These are phyloP conservation scores for Meloidogyne exigua DNA, from an alignment of 1,140 invertebrate genomes.

Conservation along the genomic window DNA sequence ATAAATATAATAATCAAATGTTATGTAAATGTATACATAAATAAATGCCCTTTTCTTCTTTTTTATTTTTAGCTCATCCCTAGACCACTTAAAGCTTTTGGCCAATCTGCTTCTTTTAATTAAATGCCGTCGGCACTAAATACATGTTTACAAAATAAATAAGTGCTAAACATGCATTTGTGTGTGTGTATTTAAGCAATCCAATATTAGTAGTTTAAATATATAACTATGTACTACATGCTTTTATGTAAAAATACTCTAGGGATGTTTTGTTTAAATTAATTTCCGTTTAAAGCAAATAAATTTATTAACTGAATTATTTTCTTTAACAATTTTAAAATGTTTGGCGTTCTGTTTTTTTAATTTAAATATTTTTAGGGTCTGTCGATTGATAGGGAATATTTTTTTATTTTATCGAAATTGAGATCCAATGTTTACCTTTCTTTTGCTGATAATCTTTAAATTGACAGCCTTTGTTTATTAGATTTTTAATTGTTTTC, in stretches of 20 bases:
- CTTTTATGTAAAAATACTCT: neutral
- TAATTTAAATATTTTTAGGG: no score
- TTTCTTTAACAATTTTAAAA: no score
- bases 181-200: neutral
- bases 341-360: no score
- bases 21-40: no score
- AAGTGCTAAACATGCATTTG: neutral
- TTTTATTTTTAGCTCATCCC: neutral
- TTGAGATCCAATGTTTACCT: no score
- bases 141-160: neutral
- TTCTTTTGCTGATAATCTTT: no score
- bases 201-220: neutral
- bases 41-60: neutral
- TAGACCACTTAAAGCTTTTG: neutral
- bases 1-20: neutral
- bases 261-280: no score
- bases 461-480: no score
- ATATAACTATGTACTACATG: no score
- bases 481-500: no score
- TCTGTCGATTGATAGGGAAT: no score
- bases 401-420: no score
- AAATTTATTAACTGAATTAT: neutral
- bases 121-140: constrained; percentile 1
- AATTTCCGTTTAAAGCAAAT: neutral
- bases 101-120: neutral